Evolutionary conservation across 2,888 invertebrate genomes (phyloP), one percentile per base, ranked within the genome.

Genomic region (Drosophila atripex): DNA sequence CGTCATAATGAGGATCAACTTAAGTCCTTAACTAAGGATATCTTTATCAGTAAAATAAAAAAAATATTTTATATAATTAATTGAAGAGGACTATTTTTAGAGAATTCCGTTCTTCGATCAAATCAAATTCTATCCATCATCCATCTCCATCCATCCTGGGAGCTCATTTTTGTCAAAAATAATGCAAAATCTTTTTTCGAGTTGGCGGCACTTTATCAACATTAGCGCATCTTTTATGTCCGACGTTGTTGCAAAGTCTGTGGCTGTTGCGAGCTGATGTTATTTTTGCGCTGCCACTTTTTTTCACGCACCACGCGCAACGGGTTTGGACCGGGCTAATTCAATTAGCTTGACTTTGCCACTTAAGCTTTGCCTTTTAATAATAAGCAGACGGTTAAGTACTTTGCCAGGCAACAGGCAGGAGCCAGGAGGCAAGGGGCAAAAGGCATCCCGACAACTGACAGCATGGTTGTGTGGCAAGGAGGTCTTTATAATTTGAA

Each of bases 261-360:
- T 45, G 58, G 58, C 54, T 58, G 64, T 16, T 63, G 50, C 16
- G 47, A 25, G 52, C 41, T 71, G 65, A 43, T 60, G 63, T 60
- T 71, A 51, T 65, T 65, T 73, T 65, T 61, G 61, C 68, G 64
- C 64, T 76, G 58, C 77, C 76, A 74, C 78, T 74, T 78, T 85
- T 80, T 80, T 85, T 79, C 74, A 75, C 82, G 86, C 83, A 76
- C 69, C 83, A 71, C 71, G 79, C 78, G 63, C 77, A 73, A 49
- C 32, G 30, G 41, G 28, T 35, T 66, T 72, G 83, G 73, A 71
- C 78, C 76, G 79, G 80, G 83, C 78, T 82, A 82, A 82, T 82
- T 82, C 83, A 82, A 82, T 82, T 82, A 85, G 80, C 86, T 80
- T 83, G 83, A 86, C 86, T 82, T 80, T 86, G 84, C 80, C 83